Percentiles rank a stretch among this genome's conserved stretches.
Conservation (phyloP, 37 sponge, comb jelly and placozoan genomes). For the Halisarca cf. caerulea region DNA sequence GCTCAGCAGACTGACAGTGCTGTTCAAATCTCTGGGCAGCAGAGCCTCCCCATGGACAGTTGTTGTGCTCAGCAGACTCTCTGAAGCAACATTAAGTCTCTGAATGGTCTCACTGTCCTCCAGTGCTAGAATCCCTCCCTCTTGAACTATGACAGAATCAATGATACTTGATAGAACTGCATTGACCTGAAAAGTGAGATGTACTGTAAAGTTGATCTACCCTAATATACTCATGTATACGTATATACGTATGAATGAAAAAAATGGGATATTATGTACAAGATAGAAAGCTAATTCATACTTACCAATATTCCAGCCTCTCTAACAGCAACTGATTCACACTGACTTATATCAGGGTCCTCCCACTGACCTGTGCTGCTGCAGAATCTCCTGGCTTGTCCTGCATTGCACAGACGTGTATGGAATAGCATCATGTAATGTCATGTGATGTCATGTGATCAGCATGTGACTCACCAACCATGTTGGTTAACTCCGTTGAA, state of each 20-base stretch:
- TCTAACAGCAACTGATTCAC: not conserved
- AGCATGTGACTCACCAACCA: not conserved
- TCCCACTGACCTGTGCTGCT: slow-evolving; percentile 2
- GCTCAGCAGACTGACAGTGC: not conserved
- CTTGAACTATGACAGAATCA: not conserved
- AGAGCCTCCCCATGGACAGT: not conserved
- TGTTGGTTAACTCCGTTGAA: not conserved
- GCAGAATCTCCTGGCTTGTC: not conserved
- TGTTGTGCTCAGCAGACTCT: not conserved
- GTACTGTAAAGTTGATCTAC: no score
- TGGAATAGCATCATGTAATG: not conserved
- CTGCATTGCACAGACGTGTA: not conserved
- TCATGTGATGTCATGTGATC: not conserved
- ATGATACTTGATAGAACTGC: not conserved
- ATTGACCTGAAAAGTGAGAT: not conserved
- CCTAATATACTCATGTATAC: no score
- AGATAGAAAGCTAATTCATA: not conserved
- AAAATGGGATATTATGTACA: not conserved
- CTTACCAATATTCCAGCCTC: not conserved
- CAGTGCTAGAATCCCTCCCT: not conserved
- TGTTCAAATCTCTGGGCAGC: not conserved
- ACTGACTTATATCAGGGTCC: slow-evolving; percentile 5
- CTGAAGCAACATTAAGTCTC: not conserved
- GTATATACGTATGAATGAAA: no score
- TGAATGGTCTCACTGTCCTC: not conserved